Evolutionary conservation across 2,888 invertebrate genomes (phyloP).

Genomic region (Fragum whitleyi): DNA sequence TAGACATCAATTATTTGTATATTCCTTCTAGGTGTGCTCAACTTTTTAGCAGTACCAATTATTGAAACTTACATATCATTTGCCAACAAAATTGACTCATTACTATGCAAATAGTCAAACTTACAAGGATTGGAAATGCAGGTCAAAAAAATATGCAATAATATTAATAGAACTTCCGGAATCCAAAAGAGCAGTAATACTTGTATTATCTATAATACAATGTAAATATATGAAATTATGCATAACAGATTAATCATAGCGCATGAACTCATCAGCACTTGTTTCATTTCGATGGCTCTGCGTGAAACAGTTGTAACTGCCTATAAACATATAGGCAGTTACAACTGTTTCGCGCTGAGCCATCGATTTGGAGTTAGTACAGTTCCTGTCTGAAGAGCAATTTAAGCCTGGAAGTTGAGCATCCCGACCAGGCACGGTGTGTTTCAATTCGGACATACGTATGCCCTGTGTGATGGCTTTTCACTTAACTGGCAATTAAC

Average conservation of each 20-base stretch:
- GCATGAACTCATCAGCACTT: not conserved
- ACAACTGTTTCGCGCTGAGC: too few relatives aligned
- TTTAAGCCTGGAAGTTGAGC: not conserved
- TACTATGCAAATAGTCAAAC: not conserved
- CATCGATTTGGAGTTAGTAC: too few relatives aligned
- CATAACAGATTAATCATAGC: not conserved
- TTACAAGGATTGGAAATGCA: constrained; percentile 14
- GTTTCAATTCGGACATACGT: not conserved
- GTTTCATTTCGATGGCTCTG: not conserved
- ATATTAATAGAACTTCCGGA: constrained; percentile 44
- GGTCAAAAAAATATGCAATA: constrained; percentile 29
- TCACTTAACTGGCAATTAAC: not conserved
- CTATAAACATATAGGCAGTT: too few relatives aligned
- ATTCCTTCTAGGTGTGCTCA: not conserved
- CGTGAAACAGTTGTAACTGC: too few relatives aligned
- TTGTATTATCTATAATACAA: not conserved
- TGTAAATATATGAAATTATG: constrained; percentile 33
- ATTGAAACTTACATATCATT: constrained; percentile 23
- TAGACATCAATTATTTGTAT: not conserved
- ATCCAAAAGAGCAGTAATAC: constrained; percentile 29
- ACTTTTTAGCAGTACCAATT: constrained; percentile 36
- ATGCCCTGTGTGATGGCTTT: not conserved
- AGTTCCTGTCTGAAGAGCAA: not conserved
- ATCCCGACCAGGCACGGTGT: not conserved
- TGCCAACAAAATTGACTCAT: constrained; percentile 13